Evolutionary conservation across 2,888 invertebrate species (phyloP), one percentile per base, ranked within the genome.

Genomic region (Lochmaea crataegi): DNA sequence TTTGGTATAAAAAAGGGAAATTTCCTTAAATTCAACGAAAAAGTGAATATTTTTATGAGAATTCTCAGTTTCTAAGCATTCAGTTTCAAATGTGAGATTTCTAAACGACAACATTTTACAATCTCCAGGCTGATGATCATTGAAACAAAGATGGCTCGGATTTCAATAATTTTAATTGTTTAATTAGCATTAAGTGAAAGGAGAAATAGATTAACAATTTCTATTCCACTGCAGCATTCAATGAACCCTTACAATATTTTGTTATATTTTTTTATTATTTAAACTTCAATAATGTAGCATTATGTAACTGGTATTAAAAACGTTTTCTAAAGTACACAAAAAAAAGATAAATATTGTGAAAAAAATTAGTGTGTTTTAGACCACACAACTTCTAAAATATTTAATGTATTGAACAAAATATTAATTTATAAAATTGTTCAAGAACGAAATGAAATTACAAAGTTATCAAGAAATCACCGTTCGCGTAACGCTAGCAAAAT

Each of bases 131-230:
- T 41, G 41, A 41, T 41, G 41, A 1, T 3, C 10, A 10, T 11
- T 10, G 45, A 45, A 63, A 32, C 68, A 65, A 60, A 66, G 53
- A 38, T 61, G 61, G 48, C 67, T 57, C 56, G 45, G 67, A 45
- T 64, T 32, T 53, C 65, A 41, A 53, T 53, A 11, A 45, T 10
- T 14, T 45, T 12, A 45, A 45, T 45, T 45, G 12, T 45, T 45
- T 45, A 45, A 14, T 45, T 42, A 42, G 45, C 12, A 11, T 45
- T 45, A 45, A 45, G 45, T 45, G 45, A 45, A 45, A 45, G 45
- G 45, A 45, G 11, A 45, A 45, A 12, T 12, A 11, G 45, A 45
- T 11, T 45, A 4, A 45, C 45, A 12, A 45, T 45, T 45, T 45
- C 45, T 45, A 45, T 45, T 45, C 45, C 12, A 11, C 45, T 10